These are phyloP conservation scores for Montipora capitata DNA, from an alignment of 92 coral and sea anemone genomes.

Conservation along the genomic window DNA sequence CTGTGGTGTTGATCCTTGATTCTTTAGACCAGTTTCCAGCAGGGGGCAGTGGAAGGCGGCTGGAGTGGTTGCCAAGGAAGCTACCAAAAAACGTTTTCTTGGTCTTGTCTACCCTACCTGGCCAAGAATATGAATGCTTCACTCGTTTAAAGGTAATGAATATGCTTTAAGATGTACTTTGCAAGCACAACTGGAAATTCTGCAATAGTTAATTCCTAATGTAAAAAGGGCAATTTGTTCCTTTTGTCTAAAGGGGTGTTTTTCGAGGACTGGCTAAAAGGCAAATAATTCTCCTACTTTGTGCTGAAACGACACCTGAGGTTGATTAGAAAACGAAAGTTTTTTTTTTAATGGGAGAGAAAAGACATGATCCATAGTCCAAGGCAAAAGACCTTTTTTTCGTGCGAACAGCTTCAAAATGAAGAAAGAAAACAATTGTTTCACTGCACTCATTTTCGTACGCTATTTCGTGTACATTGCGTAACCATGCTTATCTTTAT, in stretches of 20 bases:
- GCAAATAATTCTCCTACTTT: too few relatives aligned
- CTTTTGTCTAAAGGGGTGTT: too few relatives aligned
- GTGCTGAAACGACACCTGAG: too few relatives aligned
- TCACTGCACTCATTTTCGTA: neutral
- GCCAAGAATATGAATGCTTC: conserved; percentile 83
- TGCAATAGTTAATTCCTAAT: too few relatives aligned
- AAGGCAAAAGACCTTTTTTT: too few relatives aligned
- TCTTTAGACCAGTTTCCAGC: conserved; percentile 94
- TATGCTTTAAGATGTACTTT: neutral
- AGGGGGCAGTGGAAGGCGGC: conserved; percentile 91
- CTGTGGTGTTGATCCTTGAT: conserved; percentile 92
- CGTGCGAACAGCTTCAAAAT: neutral
- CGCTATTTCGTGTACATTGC: neutral
- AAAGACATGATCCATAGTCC: too few relatives aligned
- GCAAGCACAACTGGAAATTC: neutral
- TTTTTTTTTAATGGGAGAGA: too few relatives aligned
- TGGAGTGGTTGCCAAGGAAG: conserved; percentile 92
- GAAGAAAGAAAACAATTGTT: neutral
- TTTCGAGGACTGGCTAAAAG: too few relatives aligned
- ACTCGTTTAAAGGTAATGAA: conserved; percentile 85
- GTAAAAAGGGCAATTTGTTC: too few relatives aligned
- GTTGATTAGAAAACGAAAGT: too few relatives aligned
- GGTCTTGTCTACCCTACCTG: conserved; percentile 92
- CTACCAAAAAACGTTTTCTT: conserved; percentile 84
- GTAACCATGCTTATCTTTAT: neutral